Evolutionary conservation across 1,140 invertebrate genomes (phyloP).

Genomic region (Trichomalopsis sarcophagae): DNA sequence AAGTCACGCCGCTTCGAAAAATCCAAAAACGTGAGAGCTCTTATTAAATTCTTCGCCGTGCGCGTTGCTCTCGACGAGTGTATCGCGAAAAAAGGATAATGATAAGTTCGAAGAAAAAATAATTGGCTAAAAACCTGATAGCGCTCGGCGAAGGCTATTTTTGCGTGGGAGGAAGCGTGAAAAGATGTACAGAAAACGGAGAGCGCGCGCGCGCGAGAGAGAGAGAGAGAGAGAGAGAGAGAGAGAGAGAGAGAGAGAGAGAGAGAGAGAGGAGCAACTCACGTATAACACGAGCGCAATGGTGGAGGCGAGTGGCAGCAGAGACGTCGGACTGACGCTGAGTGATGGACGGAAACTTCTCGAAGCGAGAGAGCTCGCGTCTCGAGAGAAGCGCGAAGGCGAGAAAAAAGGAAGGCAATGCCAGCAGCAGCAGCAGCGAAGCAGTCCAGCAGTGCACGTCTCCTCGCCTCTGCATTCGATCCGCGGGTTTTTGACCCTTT

Average conservation of each 20-base stretch:
- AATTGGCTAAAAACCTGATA: too few species aligned
- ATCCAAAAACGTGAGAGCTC: neutral
- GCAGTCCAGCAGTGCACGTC: constrained; percentile 40
- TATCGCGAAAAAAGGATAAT: too few species aligned
- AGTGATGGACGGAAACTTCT: constrained; percentile 68
- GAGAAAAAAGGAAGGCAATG: constrained; percentile 17
- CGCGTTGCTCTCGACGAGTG: too few species aligned
- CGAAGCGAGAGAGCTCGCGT: constrained; percentile 44
- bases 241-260: neutral
- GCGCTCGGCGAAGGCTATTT: neutral
- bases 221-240: neutral
- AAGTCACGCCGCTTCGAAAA: constrained; percentile 13
- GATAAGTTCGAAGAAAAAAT: neutral
- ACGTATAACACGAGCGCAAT: constrained; percentile 49
- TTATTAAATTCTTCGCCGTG: constrained; percentile 22
- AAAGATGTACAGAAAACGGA: neutral
- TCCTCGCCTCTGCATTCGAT: constrained; percentile 43
- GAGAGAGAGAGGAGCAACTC: neutral
- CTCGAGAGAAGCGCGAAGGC: neutral
- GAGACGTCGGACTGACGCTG: constrained; percentile 61
- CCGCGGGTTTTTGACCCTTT: constrained; percentile 45
- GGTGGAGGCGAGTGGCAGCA: constrained; percentile 20
- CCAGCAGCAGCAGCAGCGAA: constrained; percentile 40
- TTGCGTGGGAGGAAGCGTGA: neutral
- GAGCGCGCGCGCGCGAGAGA: neutral